A percentile compares a stretch with the other conserved stretches of the same genome.
phyloP scores from a whole-genome alignment of 2,888 invertebrate genomes.

The Eustalomyia histrio region DNA sequence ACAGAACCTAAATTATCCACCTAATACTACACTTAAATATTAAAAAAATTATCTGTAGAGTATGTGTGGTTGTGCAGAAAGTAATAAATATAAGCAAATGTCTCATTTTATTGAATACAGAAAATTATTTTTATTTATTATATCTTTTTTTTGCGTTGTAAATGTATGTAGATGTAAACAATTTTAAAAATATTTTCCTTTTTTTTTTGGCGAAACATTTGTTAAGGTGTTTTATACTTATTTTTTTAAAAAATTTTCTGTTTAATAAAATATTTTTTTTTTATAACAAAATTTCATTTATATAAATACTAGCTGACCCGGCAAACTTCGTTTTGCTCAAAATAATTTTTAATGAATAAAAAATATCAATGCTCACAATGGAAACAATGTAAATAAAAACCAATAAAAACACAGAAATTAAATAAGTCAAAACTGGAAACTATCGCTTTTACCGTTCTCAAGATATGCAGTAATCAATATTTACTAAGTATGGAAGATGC shows the following conservation, averaged over 20 bases:
- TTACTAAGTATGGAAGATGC: too few relatives aligned
- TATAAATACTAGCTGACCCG: too few relatives aligned
- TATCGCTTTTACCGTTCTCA: too few relatives aligned
- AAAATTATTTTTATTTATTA: constrained; percentile 29
- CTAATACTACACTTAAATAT: neutral
- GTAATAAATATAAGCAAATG: constrained; percentile 58
- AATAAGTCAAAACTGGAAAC: too few relatives aligned
- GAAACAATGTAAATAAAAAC: too few relatives aligned
- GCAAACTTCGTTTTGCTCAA: too few relatives aligned
- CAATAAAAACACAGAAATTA: too few relatives aligned
- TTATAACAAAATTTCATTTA: neutral
- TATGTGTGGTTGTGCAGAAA: neutral
- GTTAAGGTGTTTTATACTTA: neutral
- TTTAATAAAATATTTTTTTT: neutral
- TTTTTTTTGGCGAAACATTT: constrained; percentile 16
- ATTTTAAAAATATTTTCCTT: constrained; percentile 37
- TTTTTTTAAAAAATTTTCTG: neutral
- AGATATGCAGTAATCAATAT: too few relatives aligned
- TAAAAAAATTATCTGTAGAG: neutral
- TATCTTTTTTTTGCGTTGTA: constrained; percentile 38
- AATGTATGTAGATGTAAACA: constrained; percentile 40
- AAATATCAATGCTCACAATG: too few relatives aligned
- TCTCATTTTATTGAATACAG: constrained; percentile 41
- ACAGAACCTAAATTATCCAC: neutral
- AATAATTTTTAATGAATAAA: too few relatives aligned